phyloP scores from a whole-genome alignment of 2,797 vertebrate species.

The Lindbergichthys nudifrons region DNA sequence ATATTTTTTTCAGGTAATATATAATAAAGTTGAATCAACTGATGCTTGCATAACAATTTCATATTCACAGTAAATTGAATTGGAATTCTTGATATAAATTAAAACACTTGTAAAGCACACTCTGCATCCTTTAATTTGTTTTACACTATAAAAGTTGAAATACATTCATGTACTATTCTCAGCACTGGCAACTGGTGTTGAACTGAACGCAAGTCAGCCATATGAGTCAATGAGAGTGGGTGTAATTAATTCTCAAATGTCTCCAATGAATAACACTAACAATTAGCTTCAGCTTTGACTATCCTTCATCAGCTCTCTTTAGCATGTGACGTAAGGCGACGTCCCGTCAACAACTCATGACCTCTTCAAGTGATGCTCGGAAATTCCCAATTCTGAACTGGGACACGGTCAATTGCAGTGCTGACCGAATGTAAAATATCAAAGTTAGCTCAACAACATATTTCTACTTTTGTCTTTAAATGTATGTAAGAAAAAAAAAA shows the following conservation, averaged over 20 bases:
- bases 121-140: neutral
- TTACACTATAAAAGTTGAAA: neutral
- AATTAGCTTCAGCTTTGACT: slow-evolving; percentile 23
- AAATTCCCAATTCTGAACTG: neutral
- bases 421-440: too few relatives aligned
- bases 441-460: neutral
- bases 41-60: slow-evolving; percentile 48
- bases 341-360: slow-evolving; percentile 65
- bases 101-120: slow-evolving; percentile 55
- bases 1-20: slow-evolving; percentile 35
- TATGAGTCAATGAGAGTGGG: neutral
- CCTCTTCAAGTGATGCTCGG: slow-evolving; percentile 48
- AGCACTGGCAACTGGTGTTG: slow-evolving; percentile 18
- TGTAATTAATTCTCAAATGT: slow-evolving; percentile 7
- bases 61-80: slow-evolving; percentile 35
- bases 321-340: slow-evolving; percentile 75
- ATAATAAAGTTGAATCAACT: slow-evolving; percentile 11
- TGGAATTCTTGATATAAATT: slow-evolving; percentile 64
- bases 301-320: slow-evolving; percentile 43
- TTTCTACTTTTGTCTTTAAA: neutral
- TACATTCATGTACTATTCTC: neutral
- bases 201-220: neutral
- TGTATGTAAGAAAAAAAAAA: neutral
- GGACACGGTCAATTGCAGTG: neutral
- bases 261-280: neutral